Conservation (phyloP, 2,888 invertebrate genomes). For the Drosophila borealis region DNA sequence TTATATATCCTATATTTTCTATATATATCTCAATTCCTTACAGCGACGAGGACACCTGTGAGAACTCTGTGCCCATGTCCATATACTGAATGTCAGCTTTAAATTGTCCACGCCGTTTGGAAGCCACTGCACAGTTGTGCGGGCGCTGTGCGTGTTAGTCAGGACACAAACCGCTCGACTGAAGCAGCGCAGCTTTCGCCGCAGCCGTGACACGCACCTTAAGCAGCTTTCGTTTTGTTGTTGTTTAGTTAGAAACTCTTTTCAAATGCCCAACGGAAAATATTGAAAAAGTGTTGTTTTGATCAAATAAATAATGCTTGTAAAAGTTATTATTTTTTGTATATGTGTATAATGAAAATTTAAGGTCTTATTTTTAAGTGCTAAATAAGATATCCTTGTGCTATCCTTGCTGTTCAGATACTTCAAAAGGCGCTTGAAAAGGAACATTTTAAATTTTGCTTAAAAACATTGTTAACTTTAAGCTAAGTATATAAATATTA, state of each 20-base stretch:
- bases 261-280: slow-evolving; percentile 27
- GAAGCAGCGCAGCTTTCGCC: neutral
- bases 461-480: neutral
- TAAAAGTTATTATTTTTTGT: no score
- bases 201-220: slow-evolving; percentile 28
- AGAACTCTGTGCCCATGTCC: slow-evolving; percentile 77
- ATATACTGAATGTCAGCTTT: slow-evolving; percentile 40
- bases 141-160: slow-evolving; percentile 10
- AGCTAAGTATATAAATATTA: no score
- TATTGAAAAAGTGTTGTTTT: neutral
- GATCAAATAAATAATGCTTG: neutral
- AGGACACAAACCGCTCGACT: neutral
- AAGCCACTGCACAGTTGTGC: slow-evolving; percentile 8
- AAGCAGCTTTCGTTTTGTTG: slow-evolving; percentile 2
- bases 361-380: no score
- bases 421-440: neutral
- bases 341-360: no score
- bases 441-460: neutral
- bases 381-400: no score
- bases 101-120: slow-evolving; percentile 5
- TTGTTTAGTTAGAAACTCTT: neutral
- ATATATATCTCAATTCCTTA: neutral
- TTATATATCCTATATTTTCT: neutral
- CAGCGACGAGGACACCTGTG: slow-evolving; percentile 71
- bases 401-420: no score